phyloP scores from a whole-genome alignment of 2,797 vertebrate species.

The Acanthornis magna region DNA sequence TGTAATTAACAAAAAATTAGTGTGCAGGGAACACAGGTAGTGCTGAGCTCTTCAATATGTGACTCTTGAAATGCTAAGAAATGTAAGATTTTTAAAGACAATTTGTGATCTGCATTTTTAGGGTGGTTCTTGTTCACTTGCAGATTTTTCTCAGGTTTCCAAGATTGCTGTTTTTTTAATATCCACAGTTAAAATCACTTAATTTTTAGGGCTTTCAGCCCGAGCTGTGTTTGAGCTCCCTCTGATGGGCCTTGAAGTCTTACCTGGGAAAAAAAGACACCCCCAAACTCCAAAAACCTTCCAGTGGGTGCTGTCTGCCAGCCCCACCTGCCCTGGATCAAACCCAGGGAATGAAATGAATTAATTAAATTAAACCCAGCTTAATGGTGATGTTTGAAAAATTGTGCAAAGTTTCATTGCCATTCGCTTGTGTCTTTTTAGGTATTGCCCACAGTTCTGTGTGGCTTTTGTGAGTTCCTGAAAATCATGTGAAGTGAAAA shows the following conservation, averaged over 20 bases:
- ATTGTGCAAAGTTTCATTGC: background rate
- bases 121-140: background rate
- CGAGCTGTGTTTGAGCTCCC: slow-evolving; percentile 33
- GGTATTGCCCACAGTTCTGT: background rate
- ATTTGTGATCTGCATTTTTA: background rate
- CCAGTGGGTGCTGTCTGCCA: no score
- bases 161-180: background rate
- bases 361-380: background rate
- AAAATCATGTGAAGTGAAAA: accelerated
- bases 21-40: background rate
- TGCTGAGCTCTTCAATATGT: background rate
- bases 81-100: background rate
- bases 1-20: background rate
- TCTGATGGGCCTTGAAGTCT: background rate
- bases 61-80: background rate
- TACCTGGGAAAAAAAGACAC: background rate
- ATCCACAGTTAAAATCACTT: background rate
- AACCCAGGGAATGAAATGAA: background rate
- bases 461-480: background rate
- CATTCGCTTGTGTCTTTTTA: accelerated
- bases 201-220: background rate
- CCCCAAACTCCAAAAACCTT: no score
- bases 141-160: background rate
- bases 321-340: background rate
- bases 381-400: background rate